Base-by-base conservation (phyloP, 1,140 invertebrate species). In the Leptestheria dahalacensis region DNA sequence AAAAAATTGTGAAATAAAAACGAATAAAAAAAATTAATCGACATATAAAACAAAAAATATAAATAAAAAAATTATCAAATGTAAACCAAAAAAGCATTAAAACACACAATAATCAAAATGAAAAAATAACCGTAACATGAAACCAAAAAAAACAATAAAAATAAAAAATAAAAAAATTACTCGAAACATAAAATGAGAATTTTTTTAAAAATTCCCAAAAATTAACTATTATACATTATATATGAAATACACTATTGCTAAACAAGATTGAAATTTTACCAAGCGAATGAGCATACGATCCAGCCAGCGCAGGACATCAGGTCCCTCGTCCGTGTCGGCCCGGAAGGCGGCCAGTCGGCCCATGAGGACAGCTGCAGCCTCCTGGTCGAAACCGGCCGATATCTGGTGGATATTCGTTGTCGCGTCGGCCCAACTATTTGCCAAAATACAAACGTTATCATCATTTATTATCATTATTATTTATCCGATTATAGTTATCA, bases 261-360 rank as follows among this genome's bases (percentile, higher is more conserved):
- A n/a, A n/a, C n/a, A n/a, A n/a, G n/a, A n/a, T n/a, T n/a, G n/a
- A n/a, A 56, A 28, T 71, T 74, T 71, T 78, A 96, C 92, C 76
- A 99, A 75, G 71, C 94, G 78, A 66, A 99, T 99, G 6, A 99
- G 79, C 83, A 93, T 97, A 65, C 96, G 79, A 75, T 99, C 97
- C 0, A 99, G 82, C 96, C 96, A 99, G 68, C 97, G 80, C 59
- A 99, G 77, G 48, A 99, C 92, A 73, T 99, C 96, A 0, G 91
- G 89, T 3, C 91, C 88, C 68, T 97, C 95, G 69, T 99, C 94
- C 26, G 83, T 87, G 73, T 98, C 93, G 1, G 95, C 93, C 67
- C 91, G 78, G 74, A 93, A 97, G 48, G 96, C 92, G 9, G 95
- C 95, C 66, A 97, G 83, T 50, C 97, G 79, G 0, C 92, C 90